These are phyloP conservation scores for Melanotaenia nigrans DNA, from an alignment of 2,797 vertebrate species.

Conservation along the genomic window DNA sequence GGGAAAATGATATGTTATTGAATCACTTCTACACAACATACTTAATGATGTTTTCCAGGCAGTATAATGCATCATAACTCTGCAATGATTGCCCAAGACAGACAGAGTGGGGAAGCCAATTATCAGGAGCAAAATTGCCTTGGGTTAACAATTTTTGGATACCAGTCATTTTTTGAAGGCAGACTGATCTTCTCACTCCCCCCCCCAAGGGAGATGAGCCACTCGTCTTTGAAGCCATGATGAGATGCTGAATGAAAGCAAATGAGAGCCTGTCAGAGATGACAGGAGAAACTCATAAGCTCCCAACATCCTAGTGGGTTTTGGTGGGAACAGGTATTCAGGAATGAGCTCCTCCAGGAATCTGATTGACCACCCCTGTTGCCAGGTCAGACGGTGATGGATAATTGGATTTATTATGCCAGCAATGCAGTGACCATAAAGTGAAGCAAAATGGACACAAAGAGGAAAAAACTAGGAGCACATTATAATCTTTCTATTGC, in stretches of 20 bases:
- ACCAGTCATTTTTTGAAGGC: constrained; percentile 77
- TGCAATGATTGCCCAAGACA: constrained; percentile 69
- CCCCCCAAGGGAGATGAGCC: constrained; percentile 68
- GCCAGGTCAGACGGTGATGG: constrained; percentile 3
- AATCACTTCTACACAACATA: constrained; percentile 66
- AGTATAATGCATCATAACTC: constrained; percentile 74
- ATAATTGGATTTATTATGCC: not conserved
- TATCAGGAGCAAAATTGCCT: constrained; percentile 73
- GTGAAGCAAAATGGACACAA: not conserved
- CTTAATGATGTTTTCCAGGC: constrained; percentile 74
- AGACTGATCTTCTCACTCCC: constrained; percentile 63
- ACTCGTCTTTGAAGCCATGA: constrained; percentile 79
- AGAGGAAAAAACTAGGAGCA: not conserved
- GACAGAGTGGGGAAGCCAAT: constrained; percentile 71
- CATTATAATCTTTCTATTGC: not conserved
- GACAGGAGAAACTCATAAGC: constrained; percentile 73
- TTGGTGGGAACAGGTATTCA: constrained; percentile 47
- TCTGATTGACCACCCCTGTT: constrained; percentile 25
- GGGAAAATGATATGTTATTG: constrained; percentile 77
- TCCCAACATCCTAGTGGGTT: constrained; percentile 47
- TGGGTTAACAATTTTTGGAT: constrained; percentile 77
- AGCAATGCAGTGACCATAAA: not conserved
- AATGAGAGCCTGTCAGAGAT: constrained; percentile 78
- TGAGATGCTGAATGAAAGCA: constrained; percentile 79
- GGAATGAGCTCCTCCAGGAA: constrained; percentile 6